These are phyloP conservation scores for Rutilus rutilus DNA, from an alignment of 2,113 vertebrate species.

Conservation along the genomic window DNA sequence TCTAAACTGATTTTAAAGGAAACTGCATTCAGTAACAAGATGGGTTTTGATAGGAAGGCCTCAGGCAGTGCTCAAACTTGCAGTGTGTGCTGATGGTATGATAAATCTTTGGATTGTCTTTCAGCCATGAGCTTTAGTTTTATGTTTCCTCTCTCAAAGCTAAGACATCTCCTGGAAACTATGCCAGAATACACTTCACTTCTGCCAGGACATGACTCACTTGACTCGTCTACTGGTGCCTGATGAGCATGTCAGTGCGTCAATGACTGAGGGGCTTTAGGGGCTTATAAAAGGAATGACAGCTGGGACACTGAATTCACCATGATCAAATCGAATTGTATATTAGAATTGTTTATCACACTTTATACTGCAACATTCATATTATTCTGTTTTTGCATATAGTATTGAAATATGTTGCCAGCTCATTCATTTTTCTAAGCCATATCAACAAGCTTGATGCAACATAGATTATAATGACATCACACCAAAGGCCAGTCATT, in stretches of 20 bases:
- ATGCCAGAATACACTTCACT: constrained; percentile 48
- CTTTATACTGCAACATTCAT: neutral
- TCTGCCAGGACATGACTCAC: constrained; percentile 38
- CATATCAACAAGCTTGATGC: neutral
- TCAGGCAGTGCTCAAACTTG: constrained; percentile 43
- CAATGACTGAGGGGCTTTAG: constrained; percentile 27
- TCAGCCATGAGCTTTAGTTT: constrained; percentile 60
- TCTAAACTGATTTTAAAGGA: neutral
- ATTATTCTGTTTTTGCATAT: neutral
- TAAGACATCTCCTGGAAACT: constrained; percentile 58
- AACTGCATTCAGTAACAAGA: neutral
- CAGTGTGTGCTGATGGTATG: constrained; percentile 50
- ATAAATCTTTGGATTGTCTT: constrained; percentile 54
- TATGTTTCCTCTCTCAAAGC: constrained; percentile 59
- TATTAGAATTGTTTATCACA: neutral
- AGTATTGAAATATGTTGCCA: neutral
- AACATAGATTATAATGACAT: neutral
- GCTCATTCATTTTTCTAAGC: neutral
- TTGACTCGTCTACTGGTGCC: constrained; percentile 40
- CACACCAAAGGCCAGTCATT: neutral
- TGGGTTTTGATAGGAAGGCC: neutral
- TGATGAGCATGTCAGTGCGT: constrained; percentile 55
- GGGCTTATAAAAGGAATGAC: constrained; percentile 6
- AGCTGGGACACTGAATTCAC: constrained; percentile 17
- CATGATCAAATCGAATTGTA: neutral